Percentiles rank a stretch among this genome's conserved stretches.
Evolutionary conservation across 2,888 invertebrate species (phyloP).

Genomic region (Pachycephus smyrnensis): DNA sequence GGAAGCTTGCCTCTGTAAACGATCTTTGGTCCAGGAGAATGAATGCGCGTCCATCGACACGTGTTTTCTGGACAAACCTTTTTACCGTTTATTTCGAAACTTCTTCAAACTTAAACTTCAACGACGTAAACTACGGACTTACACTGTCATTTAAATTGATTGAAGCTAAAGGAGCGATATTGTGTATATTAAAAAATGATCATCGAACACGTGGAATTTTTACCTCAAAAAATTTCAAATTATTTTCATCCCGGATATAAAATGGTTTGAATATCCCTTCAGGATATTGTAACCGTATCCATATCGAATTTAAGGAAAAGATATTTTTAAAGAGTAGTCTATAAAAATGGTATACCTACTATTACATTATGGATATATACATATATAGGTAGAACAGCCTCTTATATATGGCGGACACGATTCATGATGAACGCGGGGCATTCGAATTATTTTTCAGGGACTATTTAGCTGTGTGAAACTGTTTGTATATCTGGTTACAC

Average conservation of each 20-base stretch:
- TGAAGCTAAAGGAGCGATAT: not conserved
- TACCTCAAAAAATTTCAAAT: not conserved
- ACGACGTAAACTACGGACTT: not conserved
- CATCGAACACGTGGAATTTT: not conserved
- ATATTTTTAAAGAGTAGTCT: not conserved
- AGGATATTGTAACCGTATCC: not conserved
- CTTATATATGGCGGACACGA: not conserved
- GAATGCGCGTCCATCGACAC: not conserved
- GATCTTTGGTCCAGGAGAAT: not conserved
- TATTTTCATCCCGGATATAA: not conserved
- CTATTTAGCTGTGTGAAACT: not conserved
- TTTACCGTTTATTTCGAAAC: not conserved
- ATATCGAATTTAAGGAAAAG: not conserved
- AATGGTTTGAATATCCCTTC: not conserved
- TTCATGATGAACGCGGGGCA: not conserved
- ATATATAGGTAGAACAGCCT: not conserved
- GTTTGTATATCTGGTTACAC: slow-evolving; percentile 1
- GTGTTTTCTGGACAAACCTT: not conserved
- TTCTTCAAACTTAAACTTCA: not conserved
- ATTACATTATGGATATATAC: not conserved
- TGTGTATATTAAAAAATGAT: not conserved
- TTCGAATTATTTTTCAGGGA: not conserved
- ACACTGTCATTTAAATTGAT: not conserved
- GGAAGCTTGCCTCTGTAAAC: slow-evolving; percentile 20
- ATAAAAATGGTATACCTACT: not conserved